Evolutionary conservation across 1,140 invertebrate species (phyloP).

Genomic region (Aleiodes sp.): DNA sequence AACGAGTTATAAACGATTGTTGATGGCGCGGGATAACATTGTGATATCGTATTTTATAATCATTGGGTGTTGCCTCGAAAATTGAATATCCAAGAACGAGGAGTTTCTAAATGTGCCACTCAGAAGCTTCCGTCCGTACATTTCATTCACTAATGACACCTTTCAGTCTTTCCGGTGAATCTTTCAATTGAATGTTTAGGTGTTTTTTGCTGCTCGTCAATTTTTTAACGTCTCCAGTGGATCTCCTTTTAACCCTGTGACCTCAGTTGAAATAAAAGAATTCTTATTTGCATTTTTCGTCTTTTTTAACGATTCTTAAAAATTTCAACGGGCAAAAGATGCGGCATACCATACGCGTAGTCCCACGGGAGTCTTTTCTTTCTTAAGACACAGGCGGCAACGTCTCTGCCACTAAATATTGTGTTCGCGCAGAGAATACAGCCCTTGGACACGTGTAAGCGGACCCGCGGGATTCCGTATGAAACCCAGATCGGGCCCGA

Average conservation of each 20-base stretch:
- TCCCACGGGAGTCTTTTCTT: slow-evolving; percentile 44
- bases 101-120: slow-evolving; percentile 31
- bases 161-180: slow-evolving; percentile 14
- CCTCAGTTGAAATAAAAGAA: too few species aligned
- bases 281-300: neutral
- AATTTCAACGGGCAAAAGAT: slow-evolving; percentile 1
- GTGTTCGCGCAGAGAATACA: slow-evolving; percentile 61
- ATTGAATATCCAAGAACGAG: slow-evolving; percentile 32
- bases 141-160: slow-evolving; percentile 27
- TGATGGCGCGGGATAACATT: slow-evolving; percentile 35
- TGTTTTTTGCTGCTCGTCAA: neutral
- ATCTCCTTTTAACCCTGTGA: too few species aligned
- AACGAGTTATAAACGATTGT: neutral
- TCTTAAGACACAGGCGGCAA: slow-evolving; percentile 11
- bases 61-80: slow-evolving; percentile 26
- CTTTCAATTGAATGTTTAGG: slow-evolving; percentile 23
- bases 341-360: slow-evolving; percentile 39
- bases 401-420: slow-evolving; percentile 56
- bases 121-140: slow-evolving; percentile 1
- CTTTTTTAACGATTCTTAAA: neutral
- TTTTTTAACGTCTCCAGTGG: slow-evolving; percentile 18
- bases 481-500: slow-evolving; percentile 58
- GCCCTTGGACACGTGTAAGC: slow-evolving; percentile 63
- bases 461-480: slow-evolving; percentile 62
- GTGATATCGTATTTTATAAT: slow-evolving; percentile 29